Conservation (phyloP, 2,888 invertebrate genomes). For the Leistus spinibarbis region DNA sequence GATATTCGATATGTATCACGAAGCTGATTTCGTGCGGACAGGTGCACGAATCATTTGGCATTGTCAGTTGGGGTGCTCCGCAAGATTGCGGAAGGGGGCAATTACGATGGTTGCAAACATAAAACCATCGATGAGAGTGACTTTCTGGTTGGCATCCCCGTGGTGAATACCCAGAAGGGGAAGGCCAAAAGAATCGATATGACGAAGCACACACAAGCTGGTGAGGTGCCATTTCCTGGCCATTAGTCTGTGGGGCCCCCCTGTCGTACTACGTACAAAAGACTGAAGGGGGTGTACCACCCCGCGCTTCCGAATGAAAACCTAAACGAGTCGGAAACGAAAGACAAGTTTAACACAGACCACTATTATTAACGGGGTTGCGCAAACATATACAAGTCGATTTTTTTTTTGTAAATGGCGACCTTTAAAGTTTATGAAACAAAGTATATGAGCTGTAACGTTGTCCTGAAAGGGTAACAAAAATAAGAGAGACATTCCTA, state of each 20-base stretch:
- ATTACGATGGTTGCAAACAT: background rate
- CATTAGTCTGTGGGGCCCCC: conserved; percentile 24
- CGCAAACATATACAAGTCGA: background rate
- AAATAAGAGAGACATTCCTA: too few species aligned
- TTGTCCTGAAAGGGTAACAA: background rate
- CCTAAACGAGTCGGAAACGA: conserved; percentile 27
- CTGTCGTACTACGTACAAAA: background rate
- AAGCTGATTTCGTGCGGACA: too few species aligned
- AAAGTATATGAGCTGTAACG: background rate
- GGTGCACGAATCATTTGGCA: background rate
- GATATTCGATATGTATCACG: too few species aligned
- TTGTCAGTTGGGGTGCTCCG: background rate
- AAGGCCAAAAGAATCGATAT: background rate
- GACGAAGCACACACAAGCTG: background rate
- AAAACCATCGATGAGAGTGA: background rate
- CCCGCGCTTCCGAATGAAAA: background rate
- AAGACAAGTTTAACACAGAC: background rate
- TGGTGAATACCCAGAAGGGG: background rate
- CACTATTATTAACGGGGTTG: background rate
- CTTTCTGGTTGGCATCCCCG: background rate
- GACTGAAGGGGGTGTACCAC: background rate
- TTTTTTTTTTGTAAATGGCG: background rate
- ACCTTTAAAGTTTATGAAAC: background rate
- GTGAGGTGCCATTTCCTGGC: conserved; percentile 26
- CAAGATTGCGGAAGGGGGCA: background rate